Conservation (phyloP, 2,797 vertebrate genomes). For the Onychomys torridus region DNA sequence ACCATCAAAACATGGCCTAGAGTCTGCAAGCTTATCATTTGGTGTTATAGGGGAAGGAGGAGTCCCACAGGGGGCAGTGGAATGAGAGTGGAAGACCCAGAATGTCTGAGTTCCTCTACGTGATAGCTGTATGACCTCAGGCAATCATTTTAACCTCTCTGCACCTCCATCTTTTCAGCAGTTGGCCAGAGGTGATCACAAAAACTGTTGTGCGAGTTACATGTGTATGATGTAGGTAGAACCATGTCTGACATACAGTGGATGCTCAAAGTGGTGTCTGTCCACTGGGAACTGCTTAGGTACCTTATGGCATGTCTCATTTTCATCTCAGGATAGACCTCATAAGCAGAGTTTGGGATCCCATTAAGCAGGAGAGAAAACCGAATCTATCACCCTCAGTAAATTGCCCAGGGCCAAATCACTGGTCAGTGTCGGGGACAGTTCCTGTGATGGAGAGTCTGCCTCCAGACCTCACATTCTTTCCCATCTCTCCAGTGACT, state of each 20-base stretch:
- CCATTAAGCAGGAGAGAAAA: background rate
- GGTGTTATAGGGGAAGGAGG: background rate
- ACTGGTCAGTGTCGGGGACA: background rate
- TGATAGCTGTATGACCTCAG: background rate
- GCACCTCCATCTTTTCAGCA: background rate
- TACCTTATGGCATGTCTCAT: background rate
- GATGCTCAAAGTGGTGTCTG: background rate
- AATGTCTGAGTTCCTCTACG: background rate
- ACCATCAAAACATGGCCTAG: background rate
- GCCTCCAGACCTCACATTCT: background rate
- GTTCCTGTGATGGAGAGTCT: background rate
- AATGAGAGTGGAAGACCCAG: background rate
- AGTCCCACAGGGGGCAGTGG: background rate
- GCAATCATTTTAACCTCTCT: background rate
- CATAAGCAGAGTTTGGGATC: background rate
- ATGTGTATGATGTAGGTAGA: background rate
- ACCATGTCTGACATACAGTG: background rate
- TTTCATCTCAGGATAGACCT: background rate
- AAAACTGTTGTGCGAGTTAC: background rate
- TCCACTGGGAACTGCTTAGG: background rate
- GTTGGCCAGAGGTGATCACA: background rate
- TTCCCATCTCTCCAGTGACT: rapidly evolving
- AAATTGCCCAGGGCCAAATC: background rate
- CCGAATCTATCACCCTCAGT: background rate
- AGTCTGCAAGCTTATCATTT: background rate